Evolutionary conservation across 2,888 invertebrate genomes (phyloP).

Genomic region (Taphrorychus bicolor): DNA sequence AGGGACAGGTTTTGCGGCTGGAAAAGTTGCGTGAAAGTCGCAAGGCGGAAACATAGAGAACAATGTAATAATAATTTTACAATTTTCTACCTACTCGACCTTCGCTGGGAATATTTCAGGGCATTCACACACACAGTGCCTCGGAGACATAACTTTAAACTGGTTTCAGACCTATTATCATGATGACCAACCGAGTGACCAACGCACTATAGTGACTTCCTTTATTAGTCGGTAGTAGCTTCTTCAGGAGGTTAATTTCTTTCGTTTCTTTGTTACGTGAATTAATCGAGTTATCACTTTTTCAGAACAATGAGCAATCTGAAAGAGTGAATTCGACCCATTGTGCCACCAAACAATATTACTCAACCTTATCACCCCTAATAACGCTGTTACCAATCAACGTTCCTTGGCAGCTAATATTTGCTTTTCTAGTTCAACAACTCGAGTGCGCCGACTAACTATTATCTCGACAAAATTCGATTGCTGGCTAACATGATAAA

Average conservation of each 20-base stretch:
- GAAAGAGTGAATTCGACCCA: background rate
- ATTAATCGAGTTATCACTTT: background rate
- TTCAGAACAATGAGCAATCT: background rate
- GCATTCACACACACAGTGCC: background rate
- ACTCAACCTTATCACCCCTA: conserved; percentile 15
- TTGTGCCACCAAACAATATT: background rate
- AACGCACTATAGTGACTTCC: too few relatives aligned
- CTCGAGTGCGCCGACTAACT: conserved; percentile 25
- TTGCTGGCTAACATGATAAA: conserved; percentile 40
- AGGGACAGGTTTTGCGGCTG: background rate
- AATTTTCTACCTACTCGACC: background rate
- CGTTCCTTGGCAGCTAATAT: conserved; percentile 25
- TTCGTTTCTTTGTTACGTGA: too few relatives aligned
- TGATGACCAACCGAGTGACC: too few relatives aligned
- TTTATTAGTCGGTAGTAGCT: too few relatives aligned
- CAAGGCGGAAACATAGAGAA: background rate
- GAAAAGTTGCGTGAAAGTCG: background rate
- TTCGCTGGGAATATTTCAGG: background rate
- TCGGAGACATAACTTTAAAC: background rate
- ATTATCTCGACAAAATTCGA: conserved; percentile 41
- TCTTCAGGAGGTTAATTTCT: background rate
- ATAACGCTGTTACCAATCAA: conserved; percentile 29
- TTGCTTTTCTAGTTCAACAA: conserved; percentile 38
- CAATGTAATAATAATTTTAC: background rate
- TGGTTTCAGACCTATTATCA: background rate